Conservation (phyloP, 2,113 vertebrate species). For the zebrafish (Danio rerio) region DNA sequence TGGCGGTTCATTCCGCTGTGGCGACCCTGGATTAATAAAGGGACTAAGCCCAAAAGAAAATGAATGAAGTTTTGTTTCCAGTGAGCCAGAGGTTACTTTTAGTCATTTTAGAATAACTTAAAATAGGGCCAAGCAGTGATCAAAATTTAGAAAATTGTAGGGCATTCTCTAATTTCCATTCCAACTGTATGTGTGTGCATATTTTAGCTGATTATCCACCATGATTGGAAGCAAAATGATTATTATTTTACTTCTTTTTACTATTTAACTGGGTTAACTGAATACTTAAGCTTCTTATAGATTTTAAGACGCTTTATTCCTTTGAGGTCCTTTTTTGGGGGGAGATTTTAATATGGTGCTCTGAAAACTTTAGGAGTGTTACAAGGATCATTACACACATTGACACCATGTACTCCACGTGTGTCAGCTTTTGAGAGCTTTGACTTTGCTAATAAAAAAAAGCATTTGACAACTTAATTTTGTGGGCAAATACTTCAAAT, state of each 20-base stretch:
- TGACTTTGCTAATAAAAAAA: neutral
- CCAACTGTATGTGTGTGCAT: neutral
- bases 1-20: too few species aligned
- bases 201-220: neutral
- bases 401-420: neutral
- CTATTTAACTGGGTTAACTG: neutral
- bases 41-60: too few species aligned
- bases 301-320: neutral
- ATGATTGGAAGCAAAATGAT: neutral
- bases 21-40: too few species aligned
- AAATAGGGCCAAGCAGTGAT: too few species aligned
- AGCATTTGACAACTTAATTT: neutral
- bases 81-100: too few species aligned
- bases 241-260: neutral
- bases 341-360: neutral
- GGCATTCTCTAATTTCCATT: too few species aligned
- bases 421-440: neutral
- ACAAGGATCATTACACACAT: constrained; percentile 7
- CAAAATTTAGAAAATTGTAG: too few species aligned
- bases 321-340: neutral
- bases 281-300: neutral
- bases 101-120: too few species aligned
- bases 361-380: constrained; percentile 3
- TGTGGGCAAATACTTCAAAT: neutral
- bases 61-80: too few species aligned